These are phyloP conservation scores for Trogon surrucura DNA, from an alignment of 2,113 vertebrate species.

Conservation along the genomic window DNA sequence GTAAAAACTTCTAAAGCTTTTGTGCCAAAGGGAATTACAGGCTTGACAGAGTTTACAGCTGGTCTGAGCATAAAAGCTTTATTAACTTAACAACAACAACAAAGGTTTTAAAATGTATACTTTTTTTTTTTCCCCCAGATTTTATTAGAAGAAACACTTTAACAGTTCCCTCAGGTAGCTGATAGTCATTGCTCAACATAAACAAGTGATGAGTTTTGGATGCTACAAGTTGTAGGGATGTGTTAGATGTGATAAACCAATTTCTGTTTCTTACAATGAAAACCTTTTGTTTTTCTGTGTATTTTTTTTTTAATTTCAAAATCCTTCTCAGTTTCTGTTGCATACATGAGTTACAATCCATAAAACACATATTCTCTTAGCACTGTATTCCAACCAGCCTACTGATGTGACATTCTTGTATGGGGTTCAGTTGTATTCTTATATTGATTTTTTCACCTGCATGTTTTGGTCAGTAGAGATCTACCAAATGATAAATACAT, in stretches of 20 bases:
- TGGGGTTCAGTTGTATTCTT: neutral
- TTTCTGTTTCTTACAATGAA: constrained; percentile 3
- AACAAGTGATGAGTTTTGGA: neutral
- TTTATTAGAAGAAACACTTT: constrained; percentile 42
- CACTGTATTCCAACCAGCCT: neutral
- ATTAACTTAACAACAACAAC: constrained; percentile 19
- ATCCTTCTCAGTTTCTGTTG: neutral
- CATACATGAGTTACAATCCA: neutral
- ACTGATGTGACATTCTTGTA: neutral
- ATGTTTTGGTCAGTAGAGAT: neutral
- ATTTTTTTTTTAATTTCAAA: neutral
- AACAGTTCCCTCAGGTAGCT: neutral
- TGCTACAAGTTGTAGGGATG: neutral
- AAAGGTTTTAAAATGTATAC: neutral
- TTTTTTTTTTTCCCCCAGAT: neutral
- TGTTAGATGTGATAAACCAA: neutral
- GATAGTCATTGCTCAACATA: constrained; percentile 9
- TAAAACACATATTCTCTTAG: neutral
- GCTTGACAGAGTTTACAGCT: constrained; percentile 36
- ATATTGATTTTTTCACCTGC: neutral
- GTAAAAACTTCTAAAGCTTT: neutral
- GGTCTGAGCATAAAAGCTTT: constrained; percentile 14
- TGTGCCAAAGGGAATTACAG: neutral
- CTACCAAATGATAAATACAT: neutral
- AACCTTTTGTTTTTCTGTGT: neutral